phyloP scores from a whole-genome alignment of 2,113 vertebrate species.

The Lepidothrix coronata region DNA sequence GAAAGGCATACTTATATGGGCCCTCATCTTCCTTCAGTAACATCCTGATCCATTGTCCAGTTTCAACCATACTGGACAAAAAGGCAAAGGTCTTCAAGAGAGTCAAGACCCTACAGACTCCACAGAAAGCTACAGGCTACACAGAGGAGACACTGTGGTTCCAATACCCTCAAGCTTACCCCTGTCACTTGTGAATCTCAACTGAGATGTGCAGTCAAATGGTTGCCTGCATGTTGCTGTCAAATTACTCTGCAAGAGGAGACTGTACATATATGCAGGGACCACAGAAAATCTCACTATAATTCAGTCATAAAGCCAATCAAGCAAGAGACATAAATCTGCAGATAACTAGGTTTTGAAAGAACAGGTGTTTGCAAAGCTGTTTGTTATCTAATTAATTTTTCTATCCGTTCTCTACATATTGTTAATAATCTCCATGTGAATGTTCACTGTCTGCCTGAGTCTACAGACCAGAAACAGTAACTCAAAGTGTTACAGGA shows the following conservation, averaged over 20 bases:
- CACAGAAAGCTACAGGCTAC: background rate
- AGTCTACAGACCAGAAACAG: background rate
- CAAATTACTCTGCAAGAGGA: background rate
- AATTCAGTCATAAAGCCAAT: background rate
- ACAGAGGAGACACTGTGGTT: background rate
- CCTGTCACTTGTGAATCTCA: background rate
- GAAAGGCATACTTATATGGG: background rate
- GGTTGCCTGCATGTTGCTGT: background rate
- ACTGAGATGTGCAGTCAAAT: background rate
- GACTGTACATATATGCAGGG: background rate
- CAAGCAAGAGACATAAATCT: background rate
- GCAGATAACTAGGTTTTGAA: background rate
- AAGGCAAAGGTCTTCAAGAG: background rate
- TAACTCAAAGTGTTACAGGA: background rate
- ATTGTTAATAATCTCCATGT: background rate
- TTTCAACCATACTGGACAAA: background rate
- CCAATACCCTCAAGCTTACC: background rate
- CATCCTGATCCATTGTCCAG: background rate
- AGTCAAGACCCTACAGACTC: background rate
- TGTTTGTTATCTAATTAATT: background rate
- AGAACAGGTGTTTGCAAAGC: background rate
- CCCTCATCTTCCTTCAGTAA: background rate
- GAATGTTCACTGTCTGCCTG: background rate
- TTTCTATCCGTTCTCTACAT: background rate
- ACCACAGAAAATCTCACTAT: background rate